Evolutionary conservation across 2,797 vertebrate genomes (phyloP).

Genomic region (Heterohyrax brucei): DNA sequence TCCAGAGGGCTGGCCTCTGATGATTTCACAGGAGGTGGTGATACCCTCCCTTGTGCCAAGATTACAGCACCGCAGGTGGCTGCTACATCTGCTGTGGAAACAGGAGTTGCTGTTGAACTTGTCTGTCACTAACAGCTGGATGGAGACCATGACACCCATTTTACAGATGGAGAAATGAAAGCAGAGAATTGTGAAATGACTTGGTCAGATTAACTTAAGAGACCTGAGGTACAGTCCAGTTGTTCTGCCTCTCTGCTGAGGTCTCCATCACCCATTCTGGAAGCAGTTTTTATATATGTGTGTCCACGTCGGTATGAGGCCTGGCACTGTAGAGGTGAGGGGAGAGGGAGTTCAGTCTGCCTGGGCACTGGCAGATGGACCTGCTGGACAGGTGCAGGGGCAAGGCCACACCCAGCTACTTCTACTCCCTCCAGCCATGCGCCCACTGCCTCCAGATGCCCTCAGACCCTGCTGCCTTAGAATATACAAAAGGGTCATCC

Average conservation of each 20-base stretch:
- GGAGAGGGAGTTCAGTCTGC: neutral
- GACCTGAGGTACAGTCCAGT: neutral
- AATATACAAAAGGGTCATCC: neutral
- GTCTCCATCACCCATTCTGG: neutral
- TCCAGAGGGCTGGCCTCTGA: neutral
- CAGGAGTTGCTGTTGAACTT: neutral
- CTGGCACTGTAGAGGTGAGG: neutral
- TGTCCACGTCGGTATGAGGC: neutral
- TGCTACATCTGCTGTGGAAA: neutral
- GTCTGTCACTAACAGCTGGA: neutral
- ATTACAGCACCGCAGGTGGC: neutral
- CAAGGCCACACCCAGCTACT: neutral
- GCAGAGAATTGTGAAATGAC: neutral
- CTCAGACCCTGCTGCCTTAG: neutral
- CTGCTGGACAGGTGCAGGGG: neutral
- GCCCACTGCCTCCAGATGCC: neutral
- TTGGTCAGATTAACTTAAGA: neutral
- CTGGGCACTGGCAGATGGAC: neutral
- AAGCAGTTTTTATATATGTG: neutral
- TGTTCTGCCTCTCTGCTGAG: neutral
- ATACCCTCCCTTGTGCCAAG: neutral
- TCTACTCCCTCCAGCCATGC: neutral
- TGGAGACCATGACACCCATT: neutral
- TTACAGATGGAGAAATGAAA: slow-evolving; percentile 40
- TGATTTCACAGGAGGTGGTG: neutral